Conservation (phyloP, 2,797 vertebrate species). For the Rhynchonycteris naso region DNA sequence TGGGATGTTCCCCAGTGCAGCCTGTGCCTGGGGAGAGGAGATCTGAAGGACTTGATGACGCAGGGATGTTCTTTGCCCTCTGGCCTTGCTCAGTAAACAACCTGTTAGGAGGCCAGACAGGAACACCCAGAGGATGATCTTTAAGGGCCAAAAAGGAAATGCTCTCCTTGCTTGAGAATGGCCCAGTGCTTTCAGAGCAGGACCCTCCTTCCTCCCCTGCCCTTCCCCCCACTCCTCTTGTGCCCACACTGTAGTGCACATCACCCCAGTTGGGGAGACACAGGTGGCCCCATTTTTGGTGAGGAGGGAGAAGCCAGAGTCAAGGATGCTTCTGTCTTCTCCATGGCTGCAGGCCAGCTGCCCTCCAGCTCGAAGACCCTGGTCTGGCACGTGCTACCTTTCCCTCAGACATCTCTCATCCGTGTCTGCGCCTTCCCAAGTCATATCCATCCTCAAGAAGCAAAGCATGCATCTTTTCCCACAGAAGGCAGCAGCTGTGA, state of each 20-base stretch:
- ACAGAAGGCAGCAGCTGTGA: constrained; percentile 32
- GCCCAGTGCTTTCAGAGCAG: neutral
- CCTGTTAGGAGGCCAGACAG: constrained; percentile 64
- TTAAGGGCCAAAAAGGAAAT: neutral
- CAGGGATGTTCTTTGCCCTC: constrained; percentile 68
- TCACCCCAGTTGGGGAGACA: constrained; percentile 20
- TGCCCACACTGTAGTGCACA: constrained; percentile 44
- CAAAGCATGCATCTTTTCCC: constrained; percentile 5
- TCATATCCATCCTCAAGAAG: constrained; percentile 19
- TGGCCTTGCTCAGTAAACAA: constrained; percentile 78
- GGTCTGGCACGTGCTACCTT: constrained; percentile 10
- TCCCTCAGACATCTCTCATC: neutral
- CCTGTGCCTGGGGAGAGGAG: constrained; percentile 56
- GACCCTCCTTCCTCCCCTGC: neutral
- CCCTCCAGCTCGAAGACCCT: constrained; percentile 21
- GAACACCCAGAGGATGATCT: constrained; percentile 1
- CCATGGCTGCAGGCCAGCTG: constrained; percentile 24
- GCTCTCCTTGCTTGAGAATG: neutral
- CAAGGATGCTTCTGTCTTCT: constrained; percentile 42
- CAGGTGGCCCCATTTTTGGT: neutral
- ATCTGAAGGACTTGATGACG: constrained; percentile 70
- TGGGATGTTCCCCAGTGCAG: constrained; percentile 46
- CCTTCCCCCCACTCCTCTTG: neutral
- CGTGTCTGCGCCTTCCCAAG: neutral
- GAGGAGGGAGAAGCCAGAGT: constrained; percentile 17